Evolutionary conservation across 2,797 vertebrate species (phyloP), one percentile per base, ranked within the genome.

Genomic region (Aeoliscus strigatus): DNA sequence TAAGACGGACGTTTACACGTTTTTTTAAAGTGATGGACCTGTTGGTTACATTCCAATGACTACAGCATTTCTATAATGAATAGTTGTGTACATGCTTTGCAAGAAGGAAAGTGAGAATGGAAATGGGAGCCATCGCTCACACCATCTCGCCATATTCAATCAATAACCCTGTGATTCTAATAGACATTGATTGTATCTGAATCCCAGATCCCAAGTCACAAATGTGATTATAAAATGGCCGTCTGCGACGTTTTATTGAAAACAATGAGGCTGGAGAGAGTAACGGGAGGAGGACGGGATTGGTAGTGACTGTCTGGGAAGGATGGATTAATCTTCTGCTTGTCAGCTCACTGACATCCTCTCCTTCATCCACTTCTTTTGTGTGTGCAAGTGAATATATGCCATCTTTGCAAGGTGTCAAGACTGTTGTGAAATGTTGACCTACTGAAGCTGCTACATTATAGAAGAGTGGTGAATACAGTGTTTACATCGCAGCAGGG

Each of bases 101-200:
- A 51, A 52, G 42, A 48, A 57, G 28, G 49, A 39, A 11, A 37
- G 48, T 14, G 24, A 36, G 55, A 63, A 56, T 50, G 62, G 47
- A 70, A 75, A 61, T 49, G 58, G 48, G 28, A 43, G 47, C 32
- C 66, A 57, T 71, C 44, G 58, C 86, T 85, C 72, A 74, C 83
- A 83, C 79, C 80, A 76, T 77, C 75, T 80, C 81, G 85, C 82
- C 60, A 43, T 82, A 84, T 87, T 84, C 86, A 88, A 88, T 90
- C 88, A 85, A 89, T 90, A 84, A 77, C 63, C 6, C 63, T 52
- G 75, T 66, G 83, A 88, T 86, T 86, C 86, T 86, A 88, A 88
- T 81, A 86, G 86, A 82, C 87, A 88, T 83, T 87, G 88, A 89
- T 88, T 88, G 82, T 78, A 86, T 89, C 82, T 87, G 75, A 86